A percentile compares a stretch with the other conserved stretches of the same genome.
Conservation (phyloP, 2,888 invertebrate species). For the Eupithecia exiguata region DNA sequence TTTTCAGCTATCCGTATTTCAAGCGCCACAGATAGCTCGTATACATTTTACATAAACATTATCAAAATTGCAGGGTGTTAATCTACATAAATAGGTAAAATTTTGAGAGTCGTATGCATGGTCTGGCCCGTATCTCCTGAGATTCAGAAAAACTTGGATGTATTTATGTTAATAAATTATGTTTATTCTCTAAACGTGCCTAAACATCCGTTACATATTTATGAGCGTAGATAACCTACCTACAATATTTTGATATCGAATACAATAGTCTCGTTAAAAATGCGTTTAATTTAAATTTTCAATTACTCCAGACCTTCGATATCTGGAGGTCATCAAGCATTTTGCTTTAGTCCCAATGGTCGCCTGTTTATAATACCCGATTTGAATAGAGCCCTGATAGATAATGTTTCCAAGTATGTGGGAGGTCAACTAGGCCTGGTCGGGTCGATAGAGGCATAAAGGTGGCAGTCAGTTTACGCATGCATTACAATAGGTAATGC, state of each 20-base stretch:
- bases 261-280: conserved; percentile 26
- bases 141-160: neutral
- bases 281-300: conserved; percentile 50
- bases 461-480: conserved; percentile 71
- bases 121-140: neutral
- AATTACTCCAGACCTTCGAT: conserved; percentile 58
- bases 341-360: conserved; percentile 56
- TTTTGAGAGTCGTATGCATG: neutral
- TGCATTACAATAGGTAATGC: conserved; percentile 80
- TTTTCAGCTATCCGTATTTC: too few relatives aligned
- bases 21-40: too few relatives aligned
- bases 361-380: conserved; percentile 54
- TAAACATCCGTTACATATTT: conserved; percentile 10
- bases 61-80: neutral
- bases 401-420: conserved; percentile 43
- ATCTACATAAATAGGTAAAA: neutral
- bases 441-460: conserved; percentile 54
- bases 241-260: neutral
- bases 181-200: conserved; percentile 3
- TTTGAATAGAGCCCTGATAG: conserved; percentile 51
- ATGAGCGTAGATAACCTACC: neutral
- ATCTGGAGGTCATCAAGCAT: conserved; percentile 70
- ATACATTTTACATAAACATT: neutral
- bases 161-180: neutral
- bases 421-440: conserved; percentile 58